phyloP scores from a whole-genome alignment of 1,140 invertebrate genomes.

The Caerostris extrusa region DNA sequence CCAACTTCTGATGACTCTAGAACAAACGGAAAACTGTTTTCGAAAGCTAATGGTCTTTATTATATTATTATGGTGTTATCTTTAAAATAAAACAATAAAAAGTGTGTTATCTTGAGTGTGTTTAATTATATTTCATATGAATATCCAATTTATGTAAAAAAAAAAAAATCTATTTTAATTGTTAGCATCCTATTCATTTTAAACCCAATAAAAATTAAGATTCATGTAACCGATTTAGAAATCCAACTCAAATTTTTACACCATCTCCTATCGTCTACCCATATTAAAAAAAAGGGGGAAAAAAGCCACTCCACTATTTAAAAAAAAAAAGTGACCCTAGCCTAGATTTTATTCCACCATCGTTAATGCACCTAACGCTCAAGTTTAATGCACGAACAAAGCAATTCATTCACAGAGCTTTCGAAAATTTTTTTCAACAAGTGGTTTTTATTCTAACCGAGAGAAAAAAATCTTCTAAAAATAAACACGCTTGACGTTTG shows the following conservation, averaged over 20 bases:
- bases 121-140: too few relatives aligned
- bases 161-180: too few relatives aligned
- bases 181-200: too few relatives aligned
- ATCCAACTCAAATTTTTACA: not conserved
- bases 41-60: too few relatives aligned
- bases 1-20: too few relatives aligned
- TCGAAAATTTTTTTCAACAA: constrained; percentile 11
- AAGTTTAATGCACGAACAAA: not conserved
- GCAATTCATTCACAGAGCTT: constrained; percentile 6
- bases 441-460: not conserved
- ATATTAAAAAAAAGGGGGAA: not conserved
- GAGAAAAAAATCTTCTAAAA: constrained; percentile 49
- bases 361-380: not conserved
- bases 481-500: constrained; percentile 55
- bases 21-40: too few relatives aligned
- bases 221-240: not conserved
- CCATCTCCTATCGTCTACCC: not conserved
- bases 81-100: too few relatives aligned
- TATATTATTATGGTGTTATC: too few relatives aligned
- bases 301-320: not conserved
- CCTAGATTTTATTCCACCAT: not conserved
- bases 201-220: too few relatives aligned
- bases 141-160: too few relatives aligned
- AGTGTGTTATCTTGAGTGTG: too few relatives aligned
- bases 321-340: not conserved